Evolutionary conservation across 2,888 invertebrate genomes (phyloP).

Genomic region (Stegana nigrithorax): DNA sequence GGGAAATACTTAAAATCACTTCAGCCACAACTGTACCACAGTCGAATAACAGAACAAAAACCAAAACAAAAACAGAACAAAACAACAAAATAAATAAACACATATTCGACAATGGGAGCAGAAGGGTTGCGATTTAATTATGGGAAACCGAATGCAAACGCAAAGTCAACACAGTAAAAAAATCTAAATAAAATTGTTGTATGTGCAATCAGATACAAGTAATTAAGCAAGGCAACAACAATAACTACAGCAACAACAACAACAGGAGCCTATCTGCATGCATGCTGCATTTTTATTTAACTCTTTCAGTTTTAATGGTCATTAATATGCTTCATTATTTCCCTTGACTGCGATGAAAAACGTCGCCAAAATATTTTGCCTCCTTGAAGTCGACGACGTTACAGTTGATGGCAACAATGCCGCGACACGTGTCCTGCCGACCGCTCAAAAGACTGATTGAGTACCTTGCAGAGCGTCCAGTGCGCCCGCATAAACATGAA

Average conservation of each 20-base stretch:
- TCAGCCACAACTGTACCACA: constrained; percentile 11
- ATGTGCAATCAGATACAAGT: constrained; percentile 54
- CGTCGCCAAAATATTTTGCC: constrained; percentile 18
- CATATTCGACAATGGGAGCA: constrained; percentile 17
- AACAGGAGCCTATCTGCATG: constrained; percentile 32
- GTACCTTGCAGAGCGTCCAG: constrained; percentile 32
- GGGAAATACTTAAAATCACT: constrained; percentile 1
- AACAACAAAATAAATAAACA: constrained; percentile 6
- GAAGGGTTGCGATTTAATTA: constrained; percentile 59
- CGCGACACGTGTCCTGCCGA: constrained; percentile 49
- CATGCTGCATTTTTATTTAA: constrained; percentile 45
- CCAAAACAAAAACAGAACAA: background rate
- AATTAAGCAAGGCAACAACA: constrained; percentile 55
- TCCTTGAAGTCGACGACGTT: constrained; percentile 14
- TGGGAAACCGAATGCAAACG: constrained; percentile 49
- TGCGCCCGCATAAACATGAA: constrained; percentile 60
- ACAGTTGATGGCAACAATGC: constrained; percentile 26
- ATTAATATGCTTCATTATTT: constrained; percentile 65
- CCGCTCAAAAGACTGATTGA: constrained; percentile 6
- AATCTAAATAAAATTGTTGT: constrained; percentile 24
- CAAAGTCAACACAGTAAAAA: constrained; percentile 47
- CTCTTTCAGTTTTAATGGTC: constrained; percentile 60
- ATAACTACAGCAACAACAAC: constrained; percentile 9
- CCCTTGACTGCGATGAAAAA: constrained; percentile 44
- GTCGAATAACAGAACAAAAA: no score